A percentile compares a stretch with the other conserved stretches of the same genome.
phyloP scores from a whole-genome alignment of 2,797 vertebrate genomes.

The Sitta carolinensis region DNA sequence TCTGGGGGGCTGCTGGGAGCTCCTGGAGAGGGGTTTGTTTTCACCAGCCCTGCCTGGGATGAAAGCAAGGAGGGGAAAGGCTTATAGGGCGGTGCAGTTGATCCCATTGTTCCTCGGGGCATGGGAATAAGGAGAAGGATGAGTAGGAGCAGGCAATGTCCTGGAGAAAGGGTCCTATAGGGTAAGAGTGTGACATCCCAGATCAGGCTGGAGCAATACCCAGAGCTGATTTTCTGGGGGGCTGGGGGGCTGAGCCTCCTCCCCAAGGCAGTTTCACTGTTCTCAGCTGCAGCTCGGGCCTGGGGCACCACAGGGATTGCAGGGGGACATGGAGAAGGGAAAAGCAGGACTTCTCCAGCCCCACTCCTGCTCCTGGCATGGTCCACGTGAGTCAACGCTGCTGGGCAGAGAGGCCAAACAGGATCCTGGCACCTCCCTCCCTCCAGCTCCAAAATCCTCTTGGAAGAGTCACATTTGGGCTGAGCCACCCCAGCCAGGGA shows the following conservation, averaged over 20 bases:
- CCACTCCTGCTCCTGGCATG: not conserved
- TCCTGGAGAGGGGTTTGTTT: not conserved
- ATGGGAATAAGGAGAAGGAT: not conserved
- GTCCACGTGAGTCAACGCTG: rapidly evolving
- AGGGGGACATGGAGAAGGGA: not conserved
- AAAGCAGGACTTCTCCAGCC: not conserved
- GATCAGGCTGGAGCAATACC: not conserved
- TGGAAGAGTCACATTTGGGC: not conserved
- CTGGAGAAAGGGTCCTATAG: not conserved
- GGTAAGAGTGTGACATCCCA: not conserved
- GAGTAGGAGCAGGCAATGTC: rapidly evolving
- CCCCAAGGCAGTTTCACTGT: not conserved
- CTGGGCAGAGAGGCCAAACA: not conserved
- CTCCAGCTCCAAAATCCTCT: not conserved
- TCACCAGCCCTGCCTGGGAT: rapidly evolving
- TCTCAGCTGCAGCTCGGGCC: rapidly evolving
- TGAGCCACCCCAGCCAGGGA: not conserved
- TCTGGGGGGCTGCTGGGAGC: not conserved
- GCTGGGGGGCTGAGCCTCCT: not conserved
- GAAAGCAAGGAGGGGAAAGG: not conserved
- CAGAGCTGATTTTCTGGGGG: not conserved
- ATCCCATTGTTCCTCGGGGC: rapidly evolving
- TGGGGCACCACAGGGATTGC: not conserved
- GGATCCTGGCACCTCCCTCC: not conserved
- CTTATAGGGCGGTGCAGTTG: rapidly evolving